A percentile compares a stretch with the other conserved stretches of the same genome.
Evolutionary conservation across 2,797 vertebrate species (phyloP).

Genomic region (Discoglossus pictus): DNA sequence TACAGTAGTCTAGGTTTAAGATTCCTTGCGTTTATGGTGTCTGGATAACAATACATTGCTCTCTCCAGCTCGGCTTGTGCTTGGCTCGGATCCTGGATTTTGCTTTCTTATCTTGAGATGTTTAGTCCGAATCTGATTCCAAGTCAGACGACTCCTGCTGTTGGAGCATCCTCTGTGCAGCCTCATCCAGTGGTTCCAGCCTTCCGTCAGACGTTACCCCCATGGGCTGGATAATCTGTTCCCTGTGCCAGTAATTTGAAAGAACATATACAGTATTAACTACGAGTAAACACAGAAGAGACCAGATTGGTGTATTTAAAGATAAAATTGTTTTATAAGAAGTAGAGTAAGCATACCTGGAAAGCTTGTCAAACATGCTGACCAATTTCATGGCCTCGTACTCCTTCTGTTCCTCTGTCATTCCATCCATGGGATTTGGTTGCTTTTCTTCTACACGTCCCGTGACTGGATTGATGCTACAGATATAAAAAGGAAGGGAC

Average conservation of each 20-base stretch:
- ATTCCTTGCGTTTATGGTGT: slow-evolving; percentile 46
- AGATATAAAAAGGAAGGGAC: neutral
- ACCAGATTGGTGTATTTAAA: no score
- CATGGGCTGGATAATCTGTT: slow-evolving; percentile 71
- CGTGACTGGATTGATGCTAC: slow-evolving; percentile 52
- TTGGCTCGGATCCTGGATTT: slow-evolving; percentile 3
- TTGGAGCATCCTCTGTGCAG: slow-evolving; percentile 46
- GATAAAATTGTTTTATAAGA: no score
- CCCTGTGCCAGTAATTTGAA: slow-evolving; percentile 48
- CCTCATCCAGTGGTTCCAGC: slow-evolving; percentile 62
- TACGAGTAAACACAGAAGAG: neutral
- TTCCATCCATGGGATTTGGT: slow-evolving; percentile 52
- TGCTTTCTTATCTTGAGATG: no score
- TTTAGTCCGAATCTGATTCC: slow-evolving; percentile 44
- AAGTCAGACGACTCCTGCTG: slow-evolving; percentile 44
- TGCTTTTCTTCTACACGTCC: slow-evolving; percentile 51
- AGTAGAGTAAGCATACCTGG: slow-evolving; percentile 32
- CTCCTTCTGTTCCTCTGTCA: slow-evolving; percentile 55
- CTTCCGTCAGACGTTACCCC: slow-evolving; percentile 63
- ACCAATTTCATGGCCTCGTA: slow-evolving; percentile 54
- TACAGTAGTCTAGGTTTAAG: slow-evolving; percentile 38
- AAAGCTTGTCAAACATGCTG: slow-evolving; percentile 53
- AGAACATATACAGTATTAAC: neutral
- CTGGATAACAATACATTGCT: no score
- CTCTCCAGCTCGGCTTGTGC: slow-evolving; percentile 5